Percentiles rank a stretch among this genome's conserved stretches.
Evolutionary conservation across 2,113 vertebrate species (phyloP).

Genomic region (Melanotaenia duboulayi): DNA sequence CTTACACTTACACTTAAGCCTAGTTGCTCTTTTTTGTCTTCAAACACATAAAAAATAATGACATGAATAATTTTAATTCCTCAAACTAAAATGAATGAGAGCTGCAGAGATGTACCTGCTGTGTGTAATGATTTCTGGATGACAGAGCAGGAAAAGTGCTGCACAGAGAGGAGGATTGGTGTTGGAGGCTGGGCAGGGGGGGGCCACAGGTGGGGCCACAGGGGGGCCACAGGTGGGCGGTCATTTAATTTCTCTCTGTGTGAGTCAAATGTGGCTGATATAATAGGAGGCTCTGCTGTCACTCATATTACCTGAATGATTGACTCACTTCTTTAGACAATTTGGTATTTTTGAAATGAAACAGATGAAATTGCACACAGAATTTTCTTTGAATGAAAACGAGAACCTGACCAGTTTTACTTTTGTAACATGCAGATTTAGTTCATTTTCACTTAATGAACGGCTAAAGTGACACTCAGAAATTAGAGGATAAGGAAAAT

Average conservation of each 20-base stretch:
- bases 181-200: no score
- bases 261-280: not conserved
- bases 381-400: not conserved
- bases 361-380: not conserved
- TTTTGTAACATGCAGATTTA: not conserved
- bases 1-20: no score
- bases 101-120: not conserved
- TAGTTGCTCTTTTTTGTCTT: no score
- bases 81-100: not conserved
- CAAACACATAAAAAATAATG: no score
- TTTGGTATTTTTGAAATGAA: no score
- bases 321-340: not conserved
- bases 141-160: not conserved
- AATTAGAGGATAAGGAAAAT: no score
- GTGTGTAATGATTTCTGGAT: not conserved
- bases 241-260: not conserved
- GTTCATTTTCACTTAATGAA: no score
- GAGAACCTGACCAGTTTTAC: no score
- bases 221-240: not conserved
- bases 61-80: not conserved
- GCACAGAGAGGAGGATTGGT: no score
- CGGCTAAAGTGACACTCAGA: no score
- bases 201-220: not conserved
- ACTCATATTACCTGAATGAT: not conserved
- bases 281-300: not conserved